Evolutionary conservation across 2,888 invertebrate species (phyloP).

Genomic region (Drosophila affinis): DNA sequence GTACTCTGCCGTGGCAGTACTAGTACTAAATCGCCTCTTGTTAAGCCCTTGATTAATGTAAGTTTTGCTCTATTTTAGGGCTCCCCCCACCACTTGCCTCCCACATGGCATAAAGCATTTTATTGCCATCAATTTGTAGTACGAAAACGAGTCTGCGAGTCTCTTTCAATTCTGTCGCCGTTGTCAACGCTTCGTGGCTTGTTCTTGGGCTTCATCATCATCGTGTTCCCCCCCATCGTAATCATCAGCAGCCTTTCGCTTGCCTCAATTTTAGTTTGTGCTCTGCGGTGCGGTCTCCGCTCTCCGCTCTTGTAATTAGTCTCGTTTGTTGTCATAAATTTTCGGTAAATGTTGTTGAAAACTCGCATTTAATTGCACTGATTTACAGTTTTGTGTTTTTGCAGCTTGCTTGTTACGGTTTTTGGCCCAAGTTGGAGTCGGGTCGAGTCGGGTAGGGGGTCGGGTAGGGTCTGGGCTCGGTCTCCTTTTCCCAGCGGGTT

Average conservation of each 20-base stretch:
- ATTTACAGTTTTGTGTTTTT: constrained; percentile 65
- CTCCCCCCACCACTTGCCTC: no score
- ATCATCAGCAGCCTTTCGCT: constrained; percentile 48
- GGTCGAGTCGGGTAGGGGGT: background rate
- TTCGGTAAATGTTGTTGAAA: constrained; percentile 67
- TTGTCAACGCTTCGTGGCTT: constrained; percentile 11
- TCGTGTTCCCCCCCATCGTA: constrained; percentile 11
- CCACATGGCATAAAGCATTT: constrained; percentile 39
- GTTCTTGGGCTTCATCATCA: constrained; percentile 30
- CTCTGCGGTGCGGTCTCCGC: constrained; percentile 12
- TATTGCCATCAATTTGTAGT: constrained; percentile 46
- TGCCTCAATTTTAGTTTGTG: constrained; percentile 25
- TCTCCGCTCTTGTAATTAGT: constrained; percentile 59
- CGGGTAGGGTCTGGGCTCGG: background rate
- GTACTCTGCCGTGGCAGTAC: background rate
- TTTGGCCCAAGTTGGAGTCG: constrained; percentile 9
- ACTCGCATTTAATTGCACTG: constrained; percentile 75
- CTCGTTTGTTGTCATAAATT: constrained; percentile 76
- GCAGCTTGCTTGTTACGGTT: constrained; percentile 26
- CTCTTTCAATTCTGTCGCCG: constrained; percentile 13
- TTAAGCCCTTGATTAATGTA: constrained; percentile 68
- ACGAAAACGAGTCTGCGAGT: constrained; percentile 12
- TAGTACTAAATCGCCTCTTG: constrained; percentile 27
- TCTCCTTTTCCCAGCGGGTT: constrained; percentile 7
- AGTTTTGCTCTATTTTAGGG: constrained; percentile 40